Evolutionary conservation across 2,113 vertebrate genomes (phyloP).

Genomic region (Bungarus multicinctus): DNA sequence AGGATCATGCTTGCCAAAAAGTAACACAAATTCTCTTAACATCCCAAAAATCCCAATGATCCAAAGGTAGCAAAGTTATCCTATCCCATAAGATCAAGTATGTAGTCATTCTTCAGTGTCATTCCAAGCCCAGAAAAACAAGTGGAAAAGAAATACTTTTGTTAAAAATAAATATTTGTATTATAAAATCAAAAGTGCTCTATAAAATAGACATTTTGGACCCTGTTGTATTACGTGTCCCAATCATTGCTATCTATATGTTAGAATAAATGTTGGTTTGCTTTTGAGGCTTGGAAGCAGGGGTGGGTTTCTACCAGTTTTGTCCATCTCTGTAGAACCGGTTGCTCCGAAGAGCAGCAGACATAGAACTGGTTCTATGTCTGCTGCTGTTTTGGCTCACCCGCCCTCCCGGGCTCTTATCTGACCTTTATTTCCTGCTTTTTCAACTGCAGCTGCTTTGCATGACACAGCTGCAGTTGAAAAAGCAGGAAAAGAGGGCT

Average conservation of each 20-base stretch:
- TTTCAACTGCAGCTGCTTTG: no score
- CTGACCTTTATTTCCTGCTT: no score
- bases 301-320: no score
- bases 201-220: not conserved
- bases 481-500: no score
- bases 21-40: not conserved
- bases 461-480: no score
- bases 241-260: not conserved
- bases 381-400: no score
- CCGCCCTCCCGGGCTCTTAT: no score
- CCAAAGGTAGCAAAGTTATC: not conserved
- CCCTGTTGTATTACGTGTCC: not conserved
- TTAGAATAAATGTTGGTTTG: not conserved
- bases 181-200: not conserved
- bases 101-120: not conserved
- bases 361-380: no score
- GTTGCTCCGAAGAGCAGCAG: no score
- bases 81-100: not conserved
- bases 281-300: not conserved
- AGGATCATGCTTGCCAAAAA: not conserved
- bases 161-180: not conserved
- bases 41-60: not conserved
- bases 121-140: not conserved
- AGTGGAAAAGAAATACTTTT: not conserved
- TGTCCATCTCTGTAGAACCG: no score